Percentiles rank a stretch among this genome's conserved stretches.
Evolutionary conservation across 1,140 invertebrate species (phyloP).

Genomic region (Drosophila seguyi): DNA sequence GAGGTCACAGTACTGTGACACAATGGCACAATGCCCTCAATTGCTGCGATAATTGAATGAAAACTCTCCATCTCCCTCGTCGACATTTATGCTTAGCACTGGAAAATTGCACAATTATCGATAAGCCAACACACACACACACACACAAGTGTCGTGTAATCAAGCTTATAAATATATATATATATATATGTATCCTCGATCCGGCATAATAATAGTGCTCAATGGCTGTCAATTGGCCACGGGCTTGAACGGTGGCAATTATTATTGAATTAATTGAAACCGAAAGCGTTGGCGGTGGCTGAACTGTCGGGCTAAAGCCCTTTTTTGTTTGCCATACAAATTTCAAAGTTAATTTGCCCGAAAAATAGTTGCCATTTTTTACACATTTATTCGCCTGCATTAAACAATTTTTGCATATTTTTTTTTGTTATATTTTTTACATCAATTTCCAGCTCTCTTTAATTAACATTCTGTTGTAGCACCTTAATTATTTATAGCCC

Average conservation of each 20-base stretch:
- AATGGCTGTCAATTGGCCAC: too few species aligned
- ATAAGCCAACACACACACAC: constrained; percentile 19
- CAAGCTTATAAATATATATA: constrained; percentile 2
- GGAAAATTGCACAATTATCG: constrained; percentile 46
- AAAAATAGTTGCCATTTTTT: neutral
- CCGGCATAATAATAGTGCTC: neutral
- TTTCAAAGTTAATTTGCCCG: constrained; percentile 8
- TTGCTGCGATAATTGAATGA: constrained; percentile 47
- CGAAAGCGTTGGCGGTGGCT: neutral
- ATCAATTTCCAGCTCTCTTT: neutral
- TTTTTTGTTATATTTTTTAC: neutral
- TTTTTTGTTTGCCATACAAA: neutral
- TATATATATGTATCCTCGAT: neutral
- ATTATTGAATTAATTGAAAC: constrained; percentile 26
- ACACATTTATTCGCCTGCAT: neutral
- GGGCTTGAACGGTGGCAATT: constrained; percentile 12
- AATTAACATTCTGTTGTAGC: neutral
- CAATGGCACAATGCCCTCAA: constrained; percentile 34
- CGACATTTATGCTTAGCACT: constrained; percentile 42
- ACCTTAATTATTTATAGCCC: constrained; percentile 2
- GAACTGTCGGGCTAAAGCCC: neutral
- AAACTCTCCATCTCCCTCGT: constrained; percentile 28
- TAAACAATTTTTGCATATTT: neutral
- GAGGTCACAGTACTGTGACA: constrained; percentile 11
- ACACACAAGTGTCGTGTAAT: constrained; percentile 18